A percentile compares a stretch with the other conserved stretches of the same genome.
These are phyloP conservation scores for Nomada fabriciana DNA, from an alignment of 2,888 invertebrate species.

Conservation along the genomic window DNA sequence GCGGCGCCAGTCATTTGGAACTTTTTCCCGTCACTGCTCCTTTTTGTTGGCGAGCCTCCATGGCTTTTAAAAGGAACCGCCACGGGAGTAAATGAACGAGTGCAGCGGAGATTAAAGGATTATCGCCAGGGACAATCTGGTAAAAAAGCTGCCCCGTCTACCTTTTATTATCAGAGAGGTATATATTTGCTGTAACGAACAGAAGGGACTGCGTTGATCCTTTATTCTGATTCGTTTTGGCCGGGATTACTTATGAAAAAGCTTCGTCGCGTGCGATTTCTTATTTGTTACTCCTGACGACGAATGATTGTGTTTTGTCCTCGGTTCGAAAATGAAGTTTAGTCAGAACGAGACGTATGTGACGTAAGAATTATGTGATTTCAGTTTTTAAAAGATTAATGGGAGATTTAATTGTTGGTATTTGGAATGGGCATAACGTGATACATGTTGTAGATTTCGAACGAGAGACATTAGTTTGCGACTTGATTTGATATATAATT, in stretches of 20 bases:
- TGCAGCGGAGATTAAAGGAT: constrained; percentile 65
- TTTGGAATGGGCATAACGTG: not conserved
- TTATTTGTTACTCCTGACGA: constrained; percentile 29
- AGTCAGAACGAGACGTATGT: not conserved
- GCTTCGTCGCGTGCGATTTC: constrained; percentile 18
- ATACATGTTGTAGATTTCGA: not conserved
- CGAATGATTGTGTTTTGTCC: not conserved
- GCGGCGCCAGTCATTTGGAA: constrained; percentile 20
- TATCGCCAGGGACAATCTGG: constrained; percentile 67
- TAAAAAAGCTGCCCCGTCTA: constrained; percentile 59
- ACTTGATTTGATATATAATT: no score
- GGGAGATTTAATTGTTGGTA: not conserved
- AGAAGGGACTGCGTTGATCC: constrained; percentile 2
- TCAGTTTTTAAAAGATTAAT: not conserved
- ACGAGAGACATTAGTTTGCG: not conserved
- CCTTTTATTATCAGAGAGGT: constrained; percentile 53
- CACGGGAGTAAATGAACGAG: constrained; percentile 46
- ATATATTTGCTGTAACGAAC: constrained; percentile 41
- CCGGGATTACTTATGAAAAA: not conserved
- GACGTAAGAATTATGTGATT: not conserved
- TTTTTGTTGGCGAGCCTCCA: constrained; percentile 18
- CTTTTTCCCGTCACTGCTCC: constrained; percentile 12
- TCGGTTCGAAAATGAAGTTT: not conserved
- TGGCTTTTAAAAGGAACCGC: constrained; percentile 36
- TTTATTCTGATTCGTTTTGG: constrained; percentile 56